Conservation (phyloP, 1,140 invertebrate species). For the Reticulitermes speratus region DNA sequence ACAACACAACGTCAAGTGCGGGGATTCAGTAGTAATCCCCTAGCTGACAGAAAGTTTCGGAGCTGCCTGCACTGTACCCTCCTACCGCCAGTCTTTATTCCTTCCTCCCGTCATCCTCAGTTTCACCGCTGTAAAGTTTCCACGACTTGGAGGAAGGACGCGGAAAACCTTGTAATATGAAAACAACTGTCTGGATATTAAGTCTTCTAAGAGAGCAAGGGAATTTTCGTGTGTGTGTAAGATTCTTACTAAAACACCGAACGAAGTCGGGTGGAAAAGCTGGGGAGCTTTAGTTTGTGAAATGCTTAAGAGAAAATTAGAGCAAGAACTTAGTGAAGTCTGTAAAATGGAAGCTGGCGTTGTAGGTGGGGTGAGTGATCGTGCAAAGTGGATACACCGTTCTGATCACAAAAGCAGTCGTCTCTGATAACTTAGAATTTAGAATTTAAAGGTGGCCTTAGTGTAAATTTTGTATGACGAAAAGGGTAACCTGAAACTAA, state of each 20-base stretch:
- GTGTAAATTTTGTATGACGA: too few species aligned
- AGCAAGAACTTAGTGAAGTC: background rate
- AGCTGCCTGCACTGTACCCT: background rate
- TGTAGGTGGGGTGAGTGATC: background rate
- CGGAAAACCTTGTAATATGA: slow-evolving; percentile 2
- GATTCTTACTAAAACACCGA: slow-evolving; percentile 6
- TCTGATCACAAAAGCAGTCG: background rate
- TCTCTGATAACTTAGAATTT: too few species aligned
- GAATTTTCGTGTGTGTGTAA: background rate
- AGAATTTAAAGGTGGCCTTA: too few species aligned
- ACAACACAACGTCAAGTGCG: background rate
- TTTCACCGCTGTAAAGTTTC: background rate
- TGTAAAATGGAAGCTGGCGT: background rate
- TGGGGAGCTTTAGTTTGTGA: slow-evolving; percentile 14
- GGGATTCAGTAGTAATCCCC: background rate
- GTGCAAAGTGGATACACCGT: background rate
- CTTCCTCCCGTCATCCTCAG: background rate
- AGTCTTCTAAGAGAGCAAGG: background rate
- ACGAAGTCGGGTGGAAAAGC: background rate
- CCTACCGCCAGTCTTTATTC: background rate
- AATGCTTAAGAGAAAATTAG: slow-evolving; percentile 4
- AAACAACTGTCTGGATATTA: background rate
- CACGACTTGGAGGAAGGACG: background rate
- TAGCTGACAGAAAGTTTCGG: background rate
- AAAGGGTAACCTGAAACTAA: too few species aligned